Base-by-base conservation (phyloP, 2,888 invertebrate genomes). In the Epirrita christyi region DNA sequence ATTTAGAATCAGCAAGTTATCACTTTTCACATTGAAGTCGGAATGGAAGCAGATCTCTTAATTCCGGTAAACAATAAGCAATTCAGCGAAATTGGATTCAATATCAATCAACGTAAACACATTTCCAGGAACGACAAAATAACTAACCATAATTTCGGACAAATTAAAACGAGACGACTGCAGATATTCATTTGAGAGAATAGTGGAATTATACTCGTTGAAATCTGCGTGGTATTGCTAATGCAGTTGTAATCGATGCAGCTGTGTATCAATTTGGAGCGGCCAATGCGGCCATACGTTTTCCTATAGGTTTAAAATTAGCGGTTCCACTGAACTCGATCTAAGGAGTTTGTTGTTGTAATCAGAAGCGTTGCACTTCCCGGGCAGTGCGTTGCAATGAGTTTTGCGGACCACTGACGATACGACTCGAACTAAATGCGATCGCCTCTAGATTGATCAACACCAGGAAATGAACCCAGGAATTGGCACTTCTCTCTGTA, bases 241-340 rank as follows among this genome's bases (percentile, higher is more conserved):
- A 71, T 68, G 69, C 71, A 71, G 64, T 59, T 65, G 67, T 68
- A 68, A 69, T 71, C 52, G 61, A 21, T 51, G 66, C 68, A 72
- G 68, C 67, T 68, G 74, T 63, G 64, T 68, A 72, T 75, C 73
- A 75, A 78, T 80, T 81, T 77, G 73, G 72, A 73, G 63, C 42
- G 37, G 14, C 10, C 42, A 32, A 51, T 47, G 37, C 68, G 63
- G 67, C 67, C 63, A 67, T 73, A 70, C 74, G 68, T 66, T 70
- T 80, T 76, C 78, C 73, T 73, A 83, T 78, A 71, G 75, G 59
- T 74, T 79, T 81, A 83, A 78, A 79, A 74, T 81, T 83, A 85
- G 77, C 59, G 62, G 69, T 67, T 70, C 59, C 67, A 76, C 69
- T 70, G 74, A 70, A 71, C 70, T 72, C 74, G 72, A 72, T 76